phyloP scores from a whole-genome alignment of 1,140 invertebrate genomes.

The Tetraneura akinire region DNA sequence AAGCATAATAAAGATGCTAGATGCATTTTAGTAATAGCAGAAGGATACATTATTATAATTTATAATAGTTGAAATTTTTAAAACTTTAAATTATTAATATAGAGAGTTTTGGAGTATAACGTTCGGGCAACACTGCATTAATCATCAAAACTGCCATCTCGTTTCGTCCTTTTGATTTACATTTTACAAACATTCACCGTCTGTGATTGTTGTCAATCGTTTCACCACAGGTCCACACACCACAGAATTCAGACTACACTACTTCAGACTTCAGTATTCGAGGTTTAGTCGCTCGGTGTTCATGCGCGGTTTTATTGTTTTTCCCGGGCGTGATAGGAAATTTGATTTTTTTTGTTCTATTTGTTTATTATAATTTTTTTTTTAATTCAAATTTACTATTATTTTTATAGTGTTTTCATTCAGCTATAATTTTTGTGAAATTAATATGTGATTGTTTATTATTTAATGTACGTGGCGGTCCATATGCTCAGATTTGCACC shows the following conservation, averaged over 20 bases:
- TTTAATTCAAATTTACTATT: neutral
- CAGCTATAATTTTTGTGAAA: neutral
- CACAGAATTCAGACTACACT: too few relatives aligned
- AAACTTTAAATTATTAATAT: neutral
- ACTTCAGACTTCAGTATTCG: too few relatives aligned
- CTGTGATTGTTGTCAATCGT: slow-evolving; percentile 29
- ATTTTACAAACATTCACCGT: neutral
- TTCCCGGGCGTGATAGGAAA: neutral
- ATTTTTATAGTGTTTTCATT: neutral
- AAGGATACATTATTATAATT: too few relatives aligned
- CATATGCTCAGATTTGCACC: slow-evolving; percentile 41
- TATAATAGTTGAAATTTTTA: too few relatives aligned
- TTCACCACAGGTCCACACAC: too few relatives aligned
- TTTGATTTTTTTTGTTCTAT: slow-evolving; percentile 15
- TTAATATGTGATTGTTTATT: slow-evolving; percentile 1
- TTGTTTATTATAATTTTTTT: slow-evolving; percentile 8
- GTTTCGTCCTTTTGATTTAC: slow-evolving; percentile 38
- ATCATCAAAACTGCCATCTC: slow-evolving; percentile 49
- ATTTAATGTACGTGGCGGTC: neutral
- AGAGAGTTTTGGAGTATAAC: neutral
- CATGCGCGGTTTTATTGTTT: neutral
- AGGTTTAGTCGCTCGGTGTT: neutral
- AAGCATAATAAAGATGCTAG: too few relatives aligned
- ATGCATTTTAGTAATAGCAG: too few relatives aligned
- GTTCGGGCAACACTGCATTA: slow-evolving; percentile 30